Evolutionary conservation across 1,140 invertebrate species (phyloP).

Genomic region (Paralvinella palmiformis): DNA sequence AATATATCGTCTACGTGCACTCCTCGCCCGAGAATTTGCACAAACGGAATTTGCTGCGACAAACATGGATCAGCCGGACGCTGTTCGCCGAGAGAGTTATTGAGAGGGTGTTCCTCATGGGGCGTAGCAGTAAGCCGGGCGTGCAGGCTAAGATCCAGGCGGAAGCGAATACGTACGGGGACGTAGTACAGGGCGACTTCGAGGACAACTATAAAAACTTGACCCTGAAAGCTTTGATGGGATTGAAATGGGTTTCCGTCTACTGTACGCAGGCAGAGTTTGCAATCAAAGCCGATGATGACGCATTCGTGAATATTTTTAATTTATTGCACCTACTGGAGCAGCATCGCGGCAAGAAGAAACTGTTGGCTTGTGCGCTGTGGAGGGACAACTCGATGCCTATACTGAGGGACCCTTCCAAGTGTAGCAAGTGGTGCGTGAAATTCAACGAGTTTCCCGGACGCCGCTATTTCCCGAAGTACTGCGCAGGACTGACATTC

Average conservation of each 20-base stretch:
- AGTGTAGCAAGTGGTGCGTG: constrained; percentile 26
- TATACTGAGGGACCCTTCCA: constrained; percentile 22
- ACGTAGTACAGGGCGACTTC: constrained; percentile 42
- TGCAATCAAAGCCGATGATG: constrained; percentile 87
- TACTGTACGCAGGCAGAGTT: constrained; percentile 62
- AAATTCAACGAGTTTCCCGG: constrained; percentile 23
- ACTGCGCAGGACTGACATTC: constrained; percentile 30
- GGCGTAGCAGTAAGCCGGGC: constrained; percentile 51
- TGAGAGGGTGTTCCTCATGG: constrained; percentile 62
- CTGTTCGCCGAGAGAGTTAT: constrained; percentile 24
- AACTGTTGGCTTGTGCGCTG: constrained; percentile 13
- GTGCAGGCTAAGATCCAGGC: constrained; percentile 51
- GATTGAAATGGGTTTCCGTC: constrained; percentile 66
- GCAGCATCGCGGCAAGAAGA: not conserved
- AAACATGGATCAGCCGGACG: constrained; percentile 41
- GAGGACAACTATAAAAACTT: constrained; percentile 32
- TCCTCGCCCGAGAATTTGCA: constrained; percentile 34
- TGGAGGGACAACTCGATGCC: constrained; percentile 24
- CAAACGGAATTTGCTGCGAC: constrained; percentile 35
- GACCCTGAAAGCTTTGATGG: constrained; percentile 65
- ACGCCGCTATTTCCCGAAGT: constrained; percentile 24
- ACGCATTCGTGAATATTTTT: constrained; percentile 74
- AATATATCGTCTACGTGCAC: constrained; percentile 35
- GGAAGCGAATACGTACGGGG: constrained; percentile 26
- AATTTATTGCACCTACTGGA: constrained; percentile 14